A percentile compares a stretch with the other conserved stretches of the same genome.
These are phyloP conservation scores for Gnathonemus longibarbis DNA, from an alignment of 2,113 vertebrate genomes.

Conservation along the genomic window DNA sequence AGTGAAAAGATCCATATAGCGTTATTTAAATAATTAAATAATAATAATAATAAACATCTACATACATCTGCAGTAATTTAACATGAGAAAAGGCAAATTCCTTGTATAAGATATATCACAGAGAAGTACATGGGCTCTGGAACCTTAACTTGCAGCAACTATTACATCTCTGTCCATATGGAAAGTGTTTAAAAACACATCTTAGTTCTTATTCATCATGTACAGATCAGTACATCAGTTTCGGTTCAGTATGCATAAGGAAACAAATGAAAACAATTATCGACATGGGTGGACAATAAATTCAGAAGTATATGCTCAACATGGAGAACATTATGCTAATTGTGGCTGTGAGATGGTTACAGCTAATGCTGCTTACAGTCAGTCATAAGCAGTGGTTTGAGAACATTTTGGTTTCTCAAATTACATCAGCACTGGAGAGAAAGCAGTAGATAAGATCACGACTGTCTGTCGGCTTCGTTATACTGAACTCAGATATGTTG, in stretches of 20 bases:
- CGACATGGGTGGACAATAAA: neutral
- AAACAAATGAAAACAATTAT: neutral
- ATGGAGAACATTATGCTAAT: neutral
- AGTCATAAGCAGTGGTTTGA: neutral
- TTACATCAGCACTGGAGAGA: neutral
- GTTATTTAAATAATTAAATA: neutral
- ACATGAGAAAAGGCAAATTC: neutral
- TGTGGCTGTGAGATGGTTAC: neutral
- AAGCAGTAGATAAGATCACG: neutral
- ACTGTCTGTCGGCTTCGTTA: neutral
- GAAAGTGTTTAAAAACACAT: neutral
- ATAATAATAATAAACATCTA: neutral
- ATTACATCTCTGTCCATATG: neutral
- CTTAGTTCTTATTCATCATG: neutral
- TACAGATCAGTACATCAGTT: neutral
- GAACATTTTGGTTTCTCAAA: neutral
- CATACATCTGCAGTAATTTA: neutral
- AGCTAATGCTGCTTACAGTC: neutral
- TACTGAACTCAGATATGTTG: neutral
- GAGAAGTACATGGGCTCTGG: neutral
- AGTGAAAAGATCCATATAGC: neutral
- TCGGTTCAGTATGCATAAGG: neutral
- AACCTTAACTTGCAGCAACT: neutral
- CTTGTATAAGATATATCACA: neutral
- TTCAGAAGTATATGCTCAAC: neutral